Percentiles rank a stretch among this genome's conserved stretches.
Evolutionary conservation across 2,888 invertebrate species (phyloP).

Genomic region (Macrostomum cliftonense): DNA sequence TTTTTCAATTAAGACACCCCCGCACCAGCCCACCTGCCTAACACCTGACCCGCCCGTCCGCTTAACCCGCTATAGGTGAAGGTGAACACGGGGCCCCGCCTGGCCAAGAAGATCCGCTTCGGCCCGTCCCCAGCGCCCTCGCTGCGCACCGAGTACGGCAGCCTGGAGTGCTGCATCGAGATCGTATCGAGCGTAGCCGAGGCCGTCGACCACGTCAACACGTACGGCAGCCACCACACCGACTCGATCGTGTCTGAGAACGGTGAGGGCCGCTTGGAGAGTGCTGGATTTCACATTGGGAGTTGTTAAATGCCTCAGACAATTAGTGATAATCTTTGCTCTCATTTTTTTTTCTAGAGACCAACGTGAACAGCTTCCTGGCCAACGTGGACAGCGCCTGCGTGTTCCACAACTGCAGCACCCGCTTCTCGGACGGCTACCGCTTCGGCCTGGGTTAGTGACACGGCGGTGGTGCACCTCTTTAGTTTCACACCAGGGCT

Average conservation of each 20-base stretch:
- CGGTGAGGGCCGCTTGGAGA: slow-evolving; percentile 49
- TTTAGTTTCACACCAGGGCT: too few species aligned
- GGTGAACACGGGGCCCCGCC: slow-evolving; percentile 69
- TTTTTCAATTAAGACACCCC: too few species aligned
- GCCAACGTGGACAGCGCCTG: slow-evolving; percentile 82
- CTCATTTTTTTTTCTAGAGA: too few species aligned
- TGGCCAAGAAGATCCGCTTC: slow-evolving; percentile 64
- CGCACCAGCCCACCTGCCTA: too few species aligned
- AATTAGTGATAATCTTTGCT: too few species aligned
- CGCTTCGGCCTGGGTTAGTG: slow-evolving; percentile 66
- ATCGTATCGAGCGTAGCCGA: slow-evolving; percentile 68
- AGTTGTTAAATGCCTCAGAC: too few species aligned
- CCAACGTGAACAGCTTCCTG: slow-evolving; percentile 52
- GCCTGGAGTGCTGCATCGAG: slow-evolving; percentile 80
- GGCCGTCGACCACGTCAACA: slow-evolving; percentile 80
- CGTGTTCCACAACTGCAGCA: slow-evolving; percentile 82
- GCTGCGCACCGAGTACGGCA: slow-evolving; percentile 73
- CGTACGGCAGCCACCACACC: slow-evolving; percentile 83
- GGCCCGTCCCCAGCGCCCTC: slow-evolving; percentile 76
- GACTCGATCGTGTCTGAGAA: slow-evolving; percentile 88
- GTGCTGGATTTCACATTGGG: too few species aligned
- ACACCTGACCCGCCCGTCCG: too few species aligned
- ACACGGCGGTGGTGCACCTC: too few species aligned
- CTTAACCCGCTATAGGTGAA: slow-evolving; percentile 42
- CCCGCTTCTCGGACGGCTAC: slow-evolving; percentile 89